Conservation (phyloP, 2,888 invertebrate species). For the Leucophenga montana region DNA sequence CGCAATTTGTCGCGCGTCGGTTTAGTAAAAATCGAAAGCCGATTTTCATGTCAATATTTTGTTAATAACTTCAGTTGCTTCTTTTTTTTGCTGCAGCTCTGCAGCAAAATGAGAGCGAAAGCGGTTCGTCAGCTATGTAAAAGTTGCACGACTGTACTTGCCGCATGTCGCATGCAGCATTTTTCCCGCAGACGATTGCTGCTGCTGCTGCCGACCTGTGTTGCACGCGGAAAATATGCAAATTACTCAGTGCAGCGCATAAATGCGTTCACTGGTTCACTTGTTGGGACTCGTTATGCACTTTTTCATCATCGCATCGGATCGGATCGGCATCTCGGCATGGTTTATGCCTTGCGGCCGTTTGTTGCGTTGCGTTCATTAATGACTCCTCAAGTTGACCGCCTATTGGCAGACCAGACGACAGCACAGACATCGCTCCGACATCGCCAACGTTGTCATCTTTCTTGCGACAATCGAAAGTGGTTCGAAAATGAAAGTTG, state of each 20-base stretch:
- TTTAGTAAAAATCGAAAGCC: constrained; percentile 61
- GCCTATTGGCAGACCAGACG: constrained; percentile 11
- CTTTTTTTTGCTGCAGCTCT: constrained; percentile 1
- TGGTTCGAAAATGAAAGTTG: constrained; percentile 59
- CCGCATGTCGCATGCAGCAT: neutral
- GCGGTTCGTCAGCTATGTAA: constrained; percentile 9
- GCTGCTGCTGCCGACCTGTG: neutral
- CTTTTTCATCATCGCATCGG: neutral
- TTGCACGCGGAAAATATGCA: constrained; percentile 62
- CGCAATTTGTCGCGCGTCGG: constrained; percentile 58
- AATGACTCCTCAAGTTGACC: constrained; percentile 31
- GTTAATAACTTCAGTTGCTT: constrained; percentile 53
- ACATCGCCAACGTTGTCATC: neutral
- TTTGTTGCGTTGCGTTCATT: constrained; percentile 19
- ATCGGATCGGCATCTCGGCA: neutral
- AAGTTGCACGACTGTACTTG: constrained; percentile 7
- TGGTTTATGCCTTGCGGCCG: constrained; percentile 12
- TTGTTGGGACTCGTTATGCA: constrained; percentile 36
- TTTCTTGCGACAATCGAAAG: constrained; percentile 46
- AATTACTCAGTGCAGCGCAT: constrained; percentile 43
- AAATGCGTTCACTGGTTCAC: constrained; percentile 27
- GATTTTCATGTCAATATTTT: constrained; percentile 65
- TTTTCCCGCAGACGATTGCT: neutral
- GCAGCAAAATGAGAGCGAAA: constrained; percentile 22
- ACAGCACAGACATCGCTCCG: too few species aligned